Evolutionary conservation across 2,888 invertebrate species (phyloP), one percentile per base, ranked within the genome.

Genomic region (Acanthoscelides obtectus): DNA sequence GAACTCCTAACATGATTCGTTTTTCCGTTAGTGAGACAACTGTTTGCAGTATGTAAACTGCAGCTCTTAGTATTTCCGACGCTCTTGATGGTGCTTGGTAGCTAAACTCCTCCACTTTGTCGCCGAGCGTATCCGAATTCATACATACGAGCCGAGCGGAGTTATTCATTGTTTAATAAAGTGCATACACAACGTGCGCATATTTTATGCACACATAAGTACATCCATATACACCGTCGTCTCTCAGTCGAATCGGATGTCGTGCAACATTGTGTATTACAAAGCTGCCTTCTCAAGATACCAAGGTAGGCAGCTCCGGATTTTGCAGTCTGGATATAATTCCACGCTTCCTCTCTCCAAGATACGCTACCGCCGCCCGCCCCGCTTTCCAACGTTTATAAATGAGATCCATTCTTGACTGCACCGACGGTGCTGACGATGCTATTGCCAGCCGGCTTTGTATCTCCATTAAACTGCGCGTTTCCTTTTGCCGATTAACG

Each of bases 131-230:
- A 45, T 45, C 45, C 3, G 17, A 45, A 45, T 45, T 45, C 45
- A 45, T 6, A 12, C 45, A 12, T 12, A 45, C 45, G 17, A 12
- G 12, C 45, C 45, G 45, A 45, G 45, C 45, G 17, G 45, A 45
- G 45, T 75, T 75, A 76, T 77, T 75, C 75, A 76, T 75, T 77
- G 74, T 75, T 76, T 77, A 77, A 76, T 76, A 77, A 77, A 77
- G 64, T 77, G 76, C 77, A 74, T 45, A 45, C 45, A 70, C 70
- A 70, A 72, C 72, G n/a, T n/a, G 75, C 74, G 74, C 74, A 73
- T 75, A 75, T 77, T 75, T 45, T 45, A 45, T 45, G 45, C 45
- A 45, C 45, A 45, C 45, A 45, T 45, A 45, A 45, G 45, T 45
- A 45, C 45, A 45, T 45, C n/a, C n/a, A 45, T 12, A 45, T 45